Evolutionary conservation across 2,113 vertebrate species (phyloP), one percentile per base, ranked within the genome.

Genomic region (Dicerorhinus sumatrensis): DNA sequence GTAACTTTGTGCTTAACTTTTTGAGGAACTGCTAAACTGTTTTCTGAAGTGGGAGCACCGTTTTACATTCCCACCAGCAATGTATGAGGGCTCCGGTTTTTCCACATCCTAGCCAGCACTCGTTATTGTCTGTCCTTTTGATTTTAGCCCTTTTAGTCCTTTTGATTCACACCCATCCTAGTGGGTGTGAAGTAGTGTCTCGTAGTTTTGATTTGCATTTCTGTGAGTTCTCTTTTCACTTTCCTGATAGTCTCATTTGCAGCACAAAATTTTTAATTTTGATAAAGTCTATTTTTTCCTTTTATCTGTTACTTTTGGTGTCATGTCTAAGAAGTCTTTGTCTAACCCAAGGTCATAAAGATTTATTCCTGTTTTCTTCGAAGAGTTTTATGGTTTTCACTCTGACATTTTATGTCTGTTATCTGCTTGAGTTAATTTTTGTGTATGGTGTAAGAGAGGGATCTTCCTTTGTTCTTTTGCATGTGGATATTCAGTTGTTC

Each of bases 401-500:
- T 51, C 14, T n/a, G 88, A 51, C 7, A 21, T 75, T 67, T 46
- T 39, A 36, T 5, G 3, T 46, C 73, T 81, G n/a, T 51, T 58
- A 27, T n/a, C n/a, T 12, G 0, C 6, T 20, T 42, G 51, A 39
- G 63, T 56, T 63, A 6, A 17, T 85, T 69, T 75, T 54, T 62
- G 27, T 56, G 5, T 25, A 0, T 1, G 5, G 46, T n/a, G 5
- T 91, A 76, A 80, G 85, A 65, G 69, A 62, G 46, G 62, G 16
- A 4, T 42, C n/a, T 21, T 16, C 25, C 6, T 27, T 89, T 33
- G 1, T n/a, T 23, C 12, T 46, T 79, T 9, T 51, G 20, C 6
- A 0, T n/a, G 58, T 21, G 58, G 16, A 36, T 16, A 2, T n/a
- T 2, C 1, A 8, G 23, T 33, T 48, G 33, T 70, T 62, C 20